phyloP scores from a whole-genome alignment of 2,113 vertebrate genomes.

The Vanacampus margaritifer region DNA sequence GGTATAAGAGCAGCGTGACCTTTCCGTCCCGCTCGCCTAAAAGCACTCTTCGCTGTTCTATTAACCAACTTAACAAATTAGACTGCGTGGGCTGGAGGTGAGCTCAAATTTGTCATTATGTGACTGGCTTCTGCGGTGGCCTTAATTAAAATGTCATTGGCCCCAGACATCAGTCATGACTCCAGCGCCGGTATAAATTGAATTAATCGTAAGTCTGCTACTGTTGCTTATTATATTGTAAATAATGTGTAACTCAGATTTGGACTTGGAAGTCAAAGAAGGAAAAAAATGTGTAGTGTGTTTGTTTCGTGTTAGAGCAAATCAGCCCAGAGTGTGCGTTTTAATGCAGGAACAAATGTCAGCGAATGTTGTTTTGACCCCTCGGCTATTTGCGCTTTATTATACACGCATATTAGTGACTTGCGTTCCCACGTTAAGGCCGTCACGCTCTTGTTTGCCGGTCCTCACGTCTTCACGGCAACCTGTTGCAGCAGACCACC shows the following conservation, averaged over 20 bases:
- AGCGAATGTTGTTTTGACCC: conserved; percentile 39
- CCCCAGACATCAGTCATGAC: conserved; percentile 40
- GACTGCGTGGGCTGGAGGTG: conserved; percentile 40
- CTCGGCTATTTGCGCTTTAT: conserved; percentile 38
- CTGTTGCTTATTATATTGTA: conserved; percentile 28
- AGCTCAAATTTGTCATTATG: conserved; percentile 50
- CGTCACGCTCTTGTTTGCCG: conserved; percentile 16
- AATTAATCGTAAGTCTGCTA: conserved; percentile 22
- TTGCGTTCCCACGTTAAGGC: conserved; percentile 47
- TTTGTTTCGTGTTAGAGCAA: conserved; percentile 9
- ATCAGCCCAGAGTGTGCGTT: conserved; percentile 37
- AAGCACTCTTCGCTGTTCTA: neutral
- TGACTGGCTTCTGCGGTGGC: conserved; percentile 44
- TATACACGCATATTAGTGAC: conserved; percentile 46
- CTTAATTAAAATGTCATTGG: conserved; percentile 58
- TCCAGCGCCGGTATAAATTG: conserved; percentile 31
- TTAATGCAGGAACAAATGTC: conserved; percentile 56
- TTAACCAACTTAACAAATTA: conserved; percentile 50
- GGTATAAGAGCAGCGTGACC: neutral
- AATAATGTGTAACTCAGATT: conserved; percentile 34
- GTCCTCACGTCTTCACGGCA: conserved; percentile 24
- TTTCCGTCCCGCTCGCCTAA: neutral
- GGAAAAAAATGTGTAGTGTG: neutral
- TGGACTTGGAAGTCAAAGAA: conserved; percentile 9
- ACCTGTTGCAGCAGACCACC: conserved; percentile 57